Evolutionary conservation across 2,888 invertebrate genomes (phyloP).

Genomic region (Andrena praecox): DNA sequence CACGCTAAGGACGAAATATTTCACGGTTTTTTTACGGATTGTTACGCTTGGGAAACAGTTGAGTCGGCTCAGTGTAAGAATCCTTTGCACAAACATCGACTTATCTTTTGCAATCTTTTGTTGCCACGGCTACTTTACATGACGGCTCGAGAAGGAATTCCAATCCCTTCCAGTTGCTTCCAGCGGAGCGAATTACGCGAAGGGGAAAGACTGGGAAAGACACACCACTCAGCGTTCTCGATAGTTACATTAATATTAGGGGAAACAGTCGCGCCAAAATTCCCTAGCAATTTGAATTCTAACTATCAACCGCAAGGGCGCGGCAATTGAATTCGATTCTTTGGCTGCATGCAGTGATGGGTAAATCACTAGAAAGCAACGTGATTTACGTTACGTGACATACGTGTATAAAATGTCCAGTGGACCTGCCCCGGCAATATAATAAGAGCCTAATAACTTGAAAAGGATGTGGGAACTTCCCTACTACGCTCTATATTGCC

Average conservation of each 20-base stretch:
- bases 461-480: too few species aligned
- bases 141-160: background rate
- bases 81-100: background rate
- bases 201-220: conserved; percentile 14
- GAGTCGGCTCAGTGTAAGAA: background rate
- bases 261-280: conserved; percentile 21
- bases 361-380: too few species aligned
- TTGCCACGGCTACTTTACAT: background rate
- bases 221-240: background rate
- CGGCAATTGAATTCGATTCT: too few species aligned
- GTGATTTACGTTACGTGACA: too few species aligned
- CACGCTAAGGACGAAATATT: background rate
- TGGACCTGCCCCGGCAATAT: too few species aligned
- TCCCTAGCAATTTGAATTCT: conserved; percentile 24
- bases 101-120: background rate
- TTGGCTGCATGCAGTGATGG: too few species aligned
- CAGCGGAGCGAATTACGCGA: background rate
- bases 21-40: background rate
- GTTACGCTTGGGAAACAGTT: background rate
- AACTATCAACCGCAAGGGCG: background rate
- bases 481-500: too few species aligned
- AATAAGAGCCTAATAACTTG: too few species aligned
- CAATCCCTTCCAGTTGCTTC: background rate
- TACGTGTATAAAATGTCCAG: too few species aligned
- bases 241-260: background rate